These are phyloP conservation scores for Cantharis lateralis DNA, from an alignment of 2,888 invertebrate genomes.

Conservation along the genomic window DNA sequence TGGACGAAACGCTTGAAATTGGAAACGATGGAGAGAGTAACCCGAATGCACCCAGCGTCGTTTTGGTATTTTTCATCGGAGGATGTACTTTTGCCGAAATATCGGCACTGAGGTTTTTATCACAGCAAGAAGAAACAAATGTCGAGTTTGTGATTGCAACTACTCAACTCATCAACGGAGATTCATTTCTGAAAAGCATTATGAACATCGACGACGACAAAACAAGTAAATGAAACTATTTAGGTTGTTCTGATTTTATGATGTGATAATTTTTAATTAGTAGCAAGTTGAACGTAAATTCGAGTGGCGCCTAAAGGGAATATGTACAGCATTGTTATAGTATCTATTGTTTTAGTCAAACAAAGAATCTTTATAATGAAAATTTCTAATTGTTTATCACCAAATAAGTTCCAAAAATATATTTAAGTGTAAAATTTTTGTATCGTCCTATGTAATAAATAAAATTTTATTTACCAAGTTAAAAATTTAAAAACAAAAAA, in stretches of 20 bases:
- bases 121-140: slow-evolving; percentile 78
- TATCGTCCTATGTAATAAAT: not conserved
- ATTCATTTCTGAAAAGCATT: slow-evolving; percentile 78
- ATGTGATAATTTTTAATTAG: not conserved
- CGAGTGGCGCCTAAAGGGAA: not conserved
- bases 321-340: not conserved
- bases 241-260: not conserved
- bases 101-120: slow-evolving; percentile 73
- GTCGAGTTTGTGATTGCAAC: slow-evolving; percentile 91
- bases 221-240: not conserved
- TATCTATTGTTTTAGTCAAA: not conserved
- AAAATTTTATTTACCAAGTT: not conserved
- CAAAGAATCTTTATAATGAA: not conserved
- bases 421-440: not conserved
- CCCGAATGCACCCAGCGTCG: slow-evolving; percentile 68
- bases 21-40: slow-evolving; percentile 48
- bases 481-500: too few species aligned
- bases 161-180: slow-evolving; percentile 90
- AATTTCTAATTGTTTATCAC: not conserved
- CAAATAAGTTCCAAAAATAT: not conserved
- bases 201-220: slow-evolving; percentile 58
- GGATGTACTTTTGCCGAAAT: slow-evolving; percentile 97
- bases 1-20: slow-evolving; percentile 65
- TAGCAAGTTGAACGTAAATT: not conserved
- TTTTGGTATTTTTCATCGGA: slow-evolving; percentile 94